These are phyloP conservation scores for Eciton burchellii DNA, from an alignment of 1,140 invertebrate genomes.

Conservation along the genomic window DNA sequence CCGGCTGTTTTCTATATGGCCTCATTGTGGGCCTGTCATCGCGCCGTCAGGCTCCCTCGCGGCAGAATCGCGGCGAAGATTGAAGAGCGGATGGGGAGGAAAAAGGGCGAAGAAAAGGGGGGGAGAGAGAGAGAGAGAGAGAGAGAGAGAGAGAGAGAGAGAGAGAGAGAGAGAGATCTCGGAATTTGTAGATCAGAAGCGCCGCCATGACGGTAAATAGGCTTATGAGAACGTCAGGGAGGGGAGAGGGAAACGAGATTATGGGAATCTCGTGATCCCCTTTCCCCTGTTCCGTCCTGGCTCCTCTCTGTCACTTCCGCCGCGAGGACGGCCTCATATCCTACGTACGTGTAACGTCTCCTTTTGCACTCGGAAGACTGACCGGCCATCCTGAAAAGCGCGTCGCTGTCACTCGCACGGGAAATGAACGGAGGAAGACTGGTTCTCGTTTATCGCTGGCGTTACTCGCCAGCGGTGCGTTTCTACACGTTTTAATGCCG, in stretches of 20 bases:
- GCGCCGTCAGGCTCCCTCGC: constrained; percentile 71
- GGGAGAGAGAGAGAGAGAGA: constrained; percentile 18
- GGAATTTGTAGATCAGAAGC: constrained; percentile 79
- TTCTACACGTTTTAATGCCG: not conserved
- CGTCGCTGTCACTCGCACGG: constrained; percentile 55
- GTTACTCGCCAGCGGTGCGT: not conserved
- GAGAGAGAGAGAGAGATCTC: constrained; percentile 46
- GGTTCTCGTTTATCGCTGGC: constrained; percentile 64
- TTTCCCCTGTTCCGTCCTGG: not conserved
- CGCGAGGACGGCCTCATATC: constrained; percentile 45
- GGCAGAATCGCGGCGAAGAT: constrained; percentile 67
- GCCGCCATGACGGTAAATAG: constrained; percentile 72
- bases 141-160: constrained; percentile 4
- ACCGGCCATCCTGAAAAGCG: constrained; percentile 14
- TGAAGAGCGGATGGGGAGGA: constrained; percentile 49
- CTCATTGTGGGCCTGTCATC: constrained; percentile 83
- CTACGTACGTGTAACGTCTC: constrained; percentile 58
- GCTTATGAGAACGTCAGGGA: constrained; percentile 61
- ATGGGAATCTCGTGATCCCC: constrained; percentile 68
- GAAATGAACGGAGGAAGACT: constrained; percentile 56
- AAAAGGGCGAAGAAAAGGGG: not conserved
- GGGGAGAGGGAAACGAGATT: constrained; percentile 67
- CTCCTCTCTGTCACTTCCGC: constrained; percentile 12
- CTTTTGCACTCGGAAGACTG: constrained; percentile 1
- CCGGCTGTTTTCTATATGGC: constrained; percentile 78